Base-by-base conservation (phyloP, 2,797 vertebrate genomes). In the Gobio occitaniae region DNA sequence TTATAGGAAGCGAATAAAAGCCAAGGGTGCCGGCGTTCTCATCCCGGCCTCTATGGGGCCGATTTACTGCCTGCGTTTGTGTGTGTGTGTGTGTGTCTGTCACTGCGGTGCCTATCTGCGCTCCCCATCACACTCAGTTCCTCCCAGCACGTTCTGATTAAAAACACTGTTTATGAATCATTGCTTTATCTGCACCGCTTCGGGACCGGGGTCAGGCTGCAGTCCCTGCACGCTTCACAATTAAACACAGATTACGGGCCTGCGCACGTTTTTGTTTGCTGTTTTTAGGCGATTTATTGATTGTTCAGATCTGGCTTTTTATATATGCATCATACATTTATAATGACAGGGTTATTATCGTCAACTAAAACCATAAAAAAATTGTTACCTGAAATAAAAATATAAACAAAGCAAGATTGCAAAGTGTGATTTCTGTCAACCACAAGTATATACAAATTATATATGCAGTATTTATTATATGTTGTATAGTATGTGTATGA, bases 1-100 rank as follows among this genome's bases (percentile, higher is more conserved):
- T 86, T 88, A 86, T 78, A 87, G 86, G 72, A 74, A 63, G 77
- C 13, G 70, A 84, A 89, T 88, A 76, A 89, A 88, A 88, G 80
- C 84, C 41, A 79, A 85, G 82, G 44, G 72, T 86, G 78, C 70
- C 48, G 17, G 68, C 75, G 71, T 44, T 72, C 61, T 82, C 69
- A 85, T 81, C 29, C 61, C 25, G 4, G 61, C 44, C 80, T 82
- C 61, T 44, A 59, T n/a, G 52, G 85, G 32, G 44, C 77, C 61
- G 78, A 86, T 88, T 90, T 88, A 87, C 86, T 82, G 85, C 80
- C 47, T 17, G 50, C 50, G 71, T 80, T 61, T 85, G 71, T 78
- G 66, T 84, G 41, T 80, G 72, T 81, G 82, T 44, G 71, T 78
- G 66, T 84, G 41, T 80, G 72, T 81, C 79, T 44, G 79, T 77